Evolutionary conservation across 35 echinoderm and acorn worm genomes (phyloP), one percentile per base, ranked within the genome.

Genomic region (Diadema setosum): DNA sequence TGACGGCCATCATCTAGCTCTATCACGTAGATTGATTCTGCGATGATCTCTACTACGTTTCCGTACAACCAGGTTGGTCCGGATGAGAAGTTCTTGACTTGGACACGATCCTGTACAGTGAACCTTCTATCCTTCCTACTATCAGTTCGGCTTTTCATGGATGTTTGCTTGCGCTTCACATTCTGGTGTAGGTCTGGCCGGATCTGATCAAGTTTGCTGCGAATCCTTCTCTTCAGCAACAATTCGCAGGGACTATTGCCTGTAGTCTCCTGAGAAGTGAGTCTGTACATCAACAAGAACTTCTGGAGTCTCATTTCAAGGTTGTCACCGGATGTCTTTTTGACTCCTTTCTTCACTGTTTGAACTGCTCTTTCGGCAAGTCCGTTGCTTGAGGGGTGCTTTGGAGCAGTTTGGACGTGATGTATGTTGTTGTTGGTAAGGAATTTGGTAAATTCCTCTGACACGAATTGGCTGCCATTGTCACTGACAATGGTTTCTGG

Each of bases 401-500:
- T 85, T 1, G 81, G 92, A 46, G 92, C 93, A 55, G 83, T 90
- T 24, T 89, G 82, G 24, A 94, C 82, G 45, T 95, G 93, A 73
- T 86, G 58, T 24, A 92, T 82, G 36, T 67, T 69, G 37, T 92
- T 92, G 6, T 60, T 70, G 25, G 24, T 60, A 6, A 87, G 65
- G 82, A 89, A 97, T 14, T 29, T 82, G 8, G 59, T 18, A 61
- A 91, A 93, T 41, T 93, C 84, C n/a, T 93, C 91, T 15, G 70
- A 75, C 1, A 84, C 73, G 57, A 87, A 97, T 25, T 41, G 82
- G 67, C 83, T 83, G 0, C 82, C 91, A 64, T 93, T 97, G 42
- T 93, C 91, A 46, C 85, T 89, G 5, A 91, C 95, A 15, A 97
- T 20, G 0, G 83, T 83, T 27, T 93, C 82, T 37, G 95, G 91